These are phyloP conservation scores for Drosophila infuscata DNA, from an alignment of 2,888 invertebrate species.

Conservation along the genomic window DNA sequence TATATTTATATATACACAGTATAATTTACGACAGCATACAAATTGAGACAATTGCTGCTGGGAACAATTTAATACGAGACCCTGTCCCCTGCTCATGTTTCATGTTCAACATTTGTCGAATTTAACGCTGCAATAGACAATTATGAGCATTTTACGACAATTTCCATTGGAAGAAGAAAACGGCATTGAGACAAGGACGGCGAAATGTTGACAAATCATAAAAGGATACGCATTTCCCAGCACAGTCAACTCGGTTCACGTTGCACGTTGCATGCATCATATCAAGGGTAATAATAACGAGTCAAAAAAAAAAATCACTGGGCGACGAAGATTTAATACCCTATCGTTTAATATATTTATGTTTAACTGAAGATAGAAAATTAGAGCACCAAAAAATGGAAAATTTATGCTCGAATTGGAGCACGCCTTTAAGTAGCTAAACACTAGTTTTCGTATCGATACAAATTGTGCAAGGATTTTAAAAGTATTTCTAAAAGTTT, in stretches of 20 bases:
- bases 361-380: not conserved
- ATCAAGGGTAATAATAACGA: constrained; percentile 18
- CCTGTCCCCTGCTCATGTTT: constrained; percentile 11
- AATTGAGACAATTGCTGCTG: constrained; percentile 61
- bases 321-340: not conserved
- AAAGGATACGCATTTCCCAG: constrained; percentile 44
- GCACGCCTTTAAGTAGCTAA: not conserved
- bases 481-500: not conserved
- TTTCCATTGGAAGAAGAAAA: constrained; percentile 61
- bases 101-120: constrained; percentile 70
- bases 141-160: constrained; percentile 82
- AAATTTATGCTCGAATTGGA: not conserved
- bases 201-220: constrained; percentile 73
- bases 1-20: constrained; percentile 19
- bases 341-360: not conserved
- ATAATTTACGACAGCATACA: constrained; percentile 60
- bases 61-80: constrained; percentile 34
- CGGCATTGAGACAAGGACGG: constrained; percentile 42
- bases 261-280: not conserved
- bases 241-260: constrained; percentile 30
- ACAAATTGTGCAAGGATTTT: not conserved
- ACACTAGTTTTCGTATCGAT: not conserved
- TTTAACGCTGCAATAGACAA: constrained; percentile 83
- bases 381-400: not conserved
- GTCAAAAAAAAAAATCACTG: not conserved